These are phyloP conservation scores for Bufo gargarizans DNA, from an alignment of 2,113 vertebrate genomes.

Conservation along the genomic window DNA sequence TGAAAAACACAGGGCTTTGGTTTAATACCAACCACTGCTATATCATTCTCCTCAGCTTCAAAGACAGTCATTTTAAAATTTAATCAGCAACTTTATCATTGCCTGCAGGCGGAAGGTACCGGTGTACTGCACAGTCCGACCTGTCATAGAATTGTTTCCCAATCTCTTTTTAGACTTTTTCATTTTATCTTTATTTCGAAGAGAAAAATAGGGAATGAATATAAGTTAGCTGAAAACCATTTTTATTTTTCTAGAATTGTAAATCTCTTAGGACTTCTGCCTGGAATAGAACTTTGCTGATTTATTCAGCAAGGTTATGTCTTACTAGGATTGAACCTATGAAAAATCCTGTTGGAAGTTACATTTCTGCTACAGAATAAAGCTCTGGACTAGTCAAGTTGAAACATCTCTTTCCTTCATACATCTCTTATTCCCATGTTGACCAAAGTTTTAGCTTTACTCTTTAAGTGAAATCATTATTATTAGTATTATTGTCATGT, in stretches of 20 bases:
- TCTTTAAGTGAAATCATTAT: not conserved
- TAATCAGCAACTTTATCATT: slow-evolving; percentile 61
- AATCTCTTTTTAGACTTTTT: not conserved
- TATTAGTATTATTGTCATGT: too few species aligned
- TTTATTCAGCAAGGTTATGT: slow-evolving; percentile 21
- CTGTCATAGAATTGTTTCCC: slow-evolving; percentile 28
- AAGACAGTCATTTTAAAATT: slow-evolving; percentile 65
- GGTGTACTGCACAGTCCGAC: slow-evolving; percentile 22
- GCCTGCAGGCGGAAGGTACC: slow-evolving; percentile 59
- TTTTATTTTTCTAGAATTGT: slow-evolving; percentile 45
- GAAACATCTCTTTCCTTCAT: not conserved
- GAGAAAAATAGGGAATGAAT: not conserved
- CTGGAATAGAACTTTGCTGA: slow-evolving; percentile 13
- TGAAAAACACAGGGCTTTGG: slow-evolving; percentile 60
- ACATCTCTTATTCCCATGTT: not conserved
- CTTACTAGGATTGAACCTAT: slow-evolving; percentile 9
- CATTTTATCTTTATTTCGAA: slow-evolving; percentile 35
- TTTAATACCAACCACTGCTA: slow-evolving; percentile 64
- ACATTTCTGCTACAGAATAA: not conserved
- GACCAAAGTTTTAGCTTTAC: not conserved
- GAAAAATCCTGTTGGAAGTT: not conserved
- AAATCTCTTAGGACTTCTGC: slow-evolving; percentile 11
- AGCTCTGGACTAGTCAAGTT: not conserved
- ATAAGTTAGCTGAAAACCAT: slow-evolving; percentile 38
- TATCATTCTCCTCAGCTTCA: slow-evolving; percentile 62